These are phyloP conservation scores for Phylloscopus trochiloides DNA, from an alignment of 2,113 vertebrate genomes.

Conservation along the genomic window DNA sequence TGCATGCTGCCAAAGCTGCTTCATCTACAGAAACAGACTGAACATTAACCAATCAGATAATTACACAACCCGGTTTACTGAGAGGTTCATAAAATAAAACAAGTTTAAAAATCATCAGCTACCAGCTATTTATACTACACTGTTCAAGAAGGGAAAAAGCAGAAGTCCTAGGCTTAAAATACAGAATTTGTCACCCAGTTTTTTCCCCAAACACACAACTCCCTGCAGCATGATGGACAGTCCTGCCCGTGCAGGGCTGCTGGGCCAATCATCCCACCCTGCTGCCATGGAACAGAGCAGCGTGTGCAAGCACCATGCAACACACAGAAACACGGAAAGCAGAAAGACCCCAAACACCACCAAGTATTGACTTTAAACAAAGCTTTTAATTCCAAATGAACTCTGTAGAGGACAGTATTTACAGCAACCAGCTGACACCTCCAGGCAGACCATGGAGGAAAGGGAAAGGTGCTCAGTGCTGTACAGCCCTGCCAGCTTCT, in stretches of 20 bases:
- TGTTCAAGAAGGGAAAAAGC: neutral
- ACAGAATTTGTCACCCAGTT: conserved; percentile 5
- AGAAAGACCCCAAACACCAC: neutral
- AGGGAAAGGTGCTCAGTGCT: fast-evolving
- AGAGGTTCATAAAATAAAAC: conserved; percentile 6
- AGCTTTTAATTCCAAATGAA: fast-evolving
- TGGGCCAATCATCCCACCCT: neutral
- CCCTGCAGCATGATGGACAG: neutral
- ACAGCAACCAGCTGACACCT: neutral
- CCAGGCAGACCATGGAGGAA: neutral
- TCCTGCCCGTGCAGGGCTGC: neutral
- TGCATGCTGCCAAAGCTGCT: neutral
- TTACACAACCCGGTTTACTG: neutral
- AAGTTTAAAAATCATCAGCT: neutral
- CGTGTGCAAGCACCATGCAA: neutral
- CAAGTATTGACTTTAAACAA: neutral
- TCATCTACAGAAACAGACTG: neutral
- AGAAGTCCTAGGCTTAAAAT: conserved; percentile 24
- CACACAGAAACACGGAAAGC: fast-evolving
- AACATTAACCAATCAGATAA: neutral
- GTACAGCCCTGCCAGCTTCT: neutral
- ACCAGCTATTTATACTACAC: conserved; percentile 17
- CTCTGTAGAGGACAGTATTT: neutral
- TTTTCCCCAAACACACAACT: neutral
- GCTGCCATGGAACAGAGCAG: neutral